These are phyloP conservation scores for Busseola fusca DNA, from an alignment of 2,888 invertebrate genomes.

Conservation along the genomic window DNA sequence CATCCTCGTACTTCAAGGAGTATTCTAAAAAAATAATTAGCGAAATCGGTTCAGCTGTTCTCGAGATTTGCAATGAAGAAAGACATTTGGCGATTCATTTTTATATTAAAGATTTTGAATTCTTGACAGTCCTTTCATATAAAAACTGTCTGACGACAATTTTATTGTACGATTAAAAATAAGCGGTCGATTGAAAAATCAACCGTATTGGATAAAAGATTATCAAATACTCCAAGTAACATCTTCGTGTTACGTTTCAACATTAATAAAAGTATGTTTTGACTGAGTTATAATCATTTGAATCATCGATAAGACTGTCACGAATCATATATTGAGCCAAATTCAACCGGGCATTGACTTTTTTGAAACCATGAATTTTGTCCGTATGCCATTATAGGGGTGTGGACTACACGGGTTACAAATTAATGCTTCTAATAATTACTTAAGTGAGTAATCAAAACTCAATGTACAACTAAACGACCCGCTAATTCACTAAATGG, in stretches of 20 bases:
- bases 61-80: too few species aligned
- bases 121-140: too few species aligned
- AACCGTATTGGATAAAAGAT: background rate
- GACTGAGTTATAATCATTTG: background rate
- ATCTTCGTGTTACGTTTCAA: background rate
- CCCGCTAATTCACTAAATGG: slow-evolving; percentile 7
- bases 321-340: background rate
- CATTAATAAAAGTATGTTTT: background rate
- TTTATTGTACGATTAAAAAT: too few species aligned
- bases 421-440: background rate
- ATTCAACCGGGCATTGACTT: background rate
- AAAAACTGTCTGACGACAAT: too few species aligned
- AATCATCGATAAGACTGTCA: background rate
- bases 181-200: too few species aligned
- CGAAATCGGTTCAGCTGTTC: too few species aligned
- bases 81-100: too few species aligned
- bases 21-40: too few species aligned
- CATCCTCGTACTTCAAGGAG: too few species aligned
- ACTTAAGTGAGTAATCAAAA: background rate
- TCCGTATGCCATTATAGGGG: background rate
- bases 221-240: too few species aligned
- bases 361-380: background rate
- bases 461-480: background rate
- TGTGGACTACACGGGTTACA: background rate
- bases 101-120: too few species aligned